Percentiles rank a stretch among this genome's conserved stretches.
Evolutionary conservation across 1,140 invertebrate genomes (phyloP).

Genomic region (Drosophila tsacasi): DNA sequence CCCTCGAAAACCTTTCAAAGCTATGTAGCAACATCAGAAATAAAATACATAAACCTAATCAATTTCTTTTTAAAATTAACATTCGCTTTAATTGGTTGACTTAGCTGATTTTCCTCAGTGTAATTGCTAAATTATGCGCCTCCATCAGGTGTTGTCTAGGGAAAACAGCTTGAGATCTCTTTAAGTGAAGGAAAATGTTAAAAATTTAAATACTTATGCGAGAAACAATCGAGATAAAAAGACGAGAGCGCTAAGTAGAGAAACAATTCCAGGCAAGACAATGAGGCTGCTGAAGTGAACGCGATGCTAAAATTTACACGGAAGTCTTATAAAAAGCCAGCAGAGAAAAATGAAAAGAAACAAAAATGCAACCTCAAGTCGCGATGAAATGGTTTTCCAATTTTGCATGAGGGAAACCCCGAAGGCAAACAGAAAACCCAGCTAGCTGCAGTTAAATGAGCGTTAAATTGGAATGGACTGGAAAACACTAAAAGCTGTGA

Average conservation of each 20-base stretch:
- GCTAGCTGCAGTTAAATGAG: constrained; percentile 48
- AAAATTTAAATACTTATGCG: constrained; percentile 42
- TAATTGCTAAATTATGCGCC: constrained; percentile 10
- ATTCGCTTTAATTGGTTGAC: not conserved
- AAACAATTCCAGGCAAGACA: constrained; percentile 56
- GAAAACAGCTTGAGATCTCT: constrained; percentile 27
- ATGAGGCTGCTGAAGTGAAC: constrained; percentile 57
- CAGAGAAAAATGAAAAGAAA: not conserved
- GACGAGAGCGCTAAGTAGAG: constrained; percentile 18
- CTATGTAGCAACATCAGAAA: no score
- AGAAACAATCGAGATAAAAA: constrained; percentile 27
- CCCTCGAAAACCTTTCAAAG: fast-evolving
- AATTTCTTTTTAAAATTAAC: no score
- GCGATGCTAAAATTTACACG: constrained; percentile 41
- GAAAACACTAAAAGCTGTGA: constrained; percentile 47
- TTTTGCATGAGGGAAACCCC: constrained; percentile 31
- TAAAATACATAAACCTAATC: no score
- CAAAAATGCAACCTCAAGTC: constrained; percentile 35
- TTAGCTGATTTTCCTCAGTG: not conserved
- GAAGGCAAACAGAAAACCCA: constrained; percentile 8
- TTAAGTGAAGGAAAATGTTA: constrained; percentile 9
- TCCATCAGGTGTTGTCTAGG: constrained; percentile 36
- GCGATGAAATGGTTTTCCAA: constrained; percentile 44
- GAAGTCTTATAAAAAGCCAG: constrained; percentile 30
- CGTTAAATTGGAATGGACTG: constrained; percentile 61